These are phyloP conservation scores for Argynnis bischoffii DNA, from an alignment of 2,888 invertebrate genomes.

Conservation along the genomic window DNA sequence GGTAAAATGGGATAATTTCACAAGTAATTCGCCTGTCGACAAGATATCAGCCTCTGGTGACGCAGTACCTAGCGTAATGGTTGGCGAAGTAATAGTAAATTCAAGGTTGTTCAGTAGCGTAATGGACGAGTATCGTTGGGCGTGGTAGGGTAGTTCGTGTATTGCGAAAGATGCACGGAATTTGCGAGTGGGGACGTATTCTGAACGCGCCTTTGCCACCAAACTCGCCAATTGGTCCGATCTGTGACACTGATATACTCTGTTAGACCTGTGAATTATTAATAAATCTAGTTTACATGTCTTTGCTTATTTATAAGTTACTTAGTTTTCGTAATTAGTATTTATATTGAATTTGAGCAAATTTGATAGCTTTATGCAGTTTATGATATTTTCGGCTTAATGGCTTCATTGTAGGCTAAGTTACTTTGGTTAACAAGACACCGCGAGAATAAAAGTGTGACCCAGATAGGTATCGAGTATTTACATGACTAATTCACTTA, in stretches of 20 bases:
- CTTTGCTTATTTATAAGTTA: conserved; percentile 30
- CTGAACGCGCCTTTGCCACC: conserved; percentile 42
- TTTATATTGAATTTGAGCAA: conserved; percentile 48
- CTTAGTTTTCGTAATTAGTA: conserved; percentile 43
- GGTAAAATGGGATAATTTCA: conserved; percentile 71
- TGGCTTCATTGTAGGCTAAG: conserved; percentile 6
- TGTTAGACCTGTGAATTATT: conserved; percentile 52
- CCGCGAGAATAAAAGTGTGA: conserved; percentile 25
- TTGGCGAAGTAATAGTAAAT: conserved; percentile 62
- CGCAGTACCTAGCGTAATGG: conserved; percentile 61
- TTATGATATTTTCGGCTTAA: conserved; percentile 12
- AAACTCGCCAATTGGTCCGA: conserved; percentile 75
- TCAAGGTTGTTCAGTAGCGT: conserved; percentile 78
- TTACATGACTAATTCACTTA: conserved; percentile 63
- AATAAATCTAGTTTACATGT: conserved; percentile 49
- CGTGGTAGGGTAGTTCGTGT: conserved; percentile 56
- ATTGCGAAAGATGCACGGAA: conserved; percentile 66
- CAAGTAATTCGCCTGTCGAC: conserved; percentile 74
- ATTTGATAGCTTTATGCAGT: conserved; percentile 39
- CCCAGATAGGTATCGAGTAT: conserved; percentile 45
- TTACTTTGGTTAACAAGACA: conserved; percentile 10
- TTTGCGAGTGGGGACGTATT: conserved; percentile 64
- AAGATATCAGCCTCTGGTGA: conserved; percentile 71
- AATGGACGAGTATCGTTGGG: conserved; percentile 71
- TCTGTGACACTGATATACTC: conserved; percentile 77